Conservation (phyloP, 2,797 vertebrate genomes). For the Merluccius polli region DNA sequence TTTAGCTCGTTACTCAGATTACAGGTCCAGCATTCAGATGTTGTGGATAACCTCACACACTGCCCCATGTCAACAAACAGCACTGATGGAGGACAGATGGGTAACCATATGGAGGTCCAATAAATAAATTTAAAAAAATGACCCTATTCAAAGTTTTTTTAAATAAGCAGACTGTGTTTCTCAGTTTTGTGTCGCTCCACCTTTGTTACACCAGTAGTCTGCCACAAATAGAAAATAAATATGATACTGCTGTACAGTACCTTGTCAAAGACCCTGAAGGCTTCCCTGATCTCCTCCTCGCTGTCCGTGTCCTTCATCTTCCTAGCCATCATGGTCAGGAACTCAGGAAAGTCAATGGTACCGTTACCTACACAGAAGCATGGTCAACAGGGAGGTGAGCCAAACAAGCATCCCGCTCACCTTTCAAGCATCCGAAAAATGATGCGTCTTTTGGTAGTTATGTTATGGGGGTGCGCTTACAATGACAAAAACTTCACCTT, state of each 20-base stretch:
- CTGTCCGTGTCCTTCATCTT: slow-evolving; percentile 94
- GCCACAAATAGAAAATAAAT: neutral
- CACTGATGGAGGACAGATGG: too few species aligned
- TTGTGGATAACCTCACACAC: too few species aligned
- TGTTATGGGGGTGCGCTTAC: neutral
- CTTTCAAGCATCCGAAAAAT: neutral
- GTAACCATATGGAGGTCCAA: too few species aligned
- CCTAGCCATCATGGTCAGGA: slow-evolving; percentile 90
- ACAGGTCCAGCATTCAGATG: too few species aligned
- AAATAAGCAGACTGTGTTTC: neutral
- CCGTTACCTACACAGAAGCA: slow-evolving; percentile 75
- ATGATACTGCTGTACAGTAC: slow-evolving; percentile 44
- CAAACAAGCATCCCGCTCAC: neutral
- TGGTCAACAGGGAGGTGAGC: neutral
- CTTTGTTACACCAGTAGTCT: too few species aligned
- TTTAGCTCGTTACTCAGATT: neutral
- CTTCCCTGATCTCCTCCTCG: slow-evolving; percentile 90
- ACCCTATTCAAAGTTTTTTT: neutral
- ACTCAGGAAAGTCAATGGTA: slow-evolving; percentile 89
- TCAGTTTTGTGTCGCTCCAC: neutral
- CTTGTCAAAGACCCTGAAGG: slow-evolving; percentile 90
- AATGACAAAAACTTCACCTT: too few species aligned
- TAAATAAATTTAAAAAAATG: too few species aligned
- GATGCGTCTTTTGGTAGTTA: neutral
- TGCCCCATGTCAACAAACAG: too few species aligned